Conservation (phyloP, 2,888 invertebrate genomes). For the Coleophora flavipennella region DNA sequence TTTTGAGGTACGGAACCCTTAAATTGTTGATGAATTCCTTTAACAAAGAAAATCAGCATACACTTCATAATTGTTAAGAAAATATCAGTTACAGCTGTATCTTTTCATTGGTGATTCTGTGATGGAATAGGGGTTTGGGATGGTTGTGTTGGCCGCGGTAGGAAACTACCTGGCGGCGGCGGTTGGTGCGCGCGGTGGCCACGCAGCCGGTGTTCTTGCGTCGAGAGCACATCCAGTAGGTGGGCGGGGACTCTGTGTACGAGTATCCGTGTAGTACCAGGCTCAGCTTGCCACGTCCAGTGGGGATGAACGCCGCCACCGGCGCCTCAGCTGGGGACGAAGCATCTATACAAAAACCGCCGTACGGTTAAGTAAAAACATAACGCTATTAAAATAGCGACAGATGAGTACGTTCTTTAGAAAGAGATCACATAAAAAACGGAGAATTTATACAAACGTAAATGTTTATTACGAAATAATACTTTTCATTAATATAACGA, state of each 20-base stretch:
- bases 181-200: conserved; percentile 46
- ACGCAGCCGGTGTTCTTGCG: conserved; percentile 28
- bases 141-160: conserved; percentile 41
- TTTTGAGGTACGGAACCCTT: too few species aligned
- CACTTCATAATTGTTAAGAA: too few species aligned
- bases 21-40: too few species aligned
- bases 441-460: conserved; percentile 17
- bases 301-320: conserved; percentile 39
- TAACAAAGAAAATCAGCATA: too few species aligned
- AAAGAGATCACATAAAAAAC: neutral
- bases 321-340: conserved; percentile 20
- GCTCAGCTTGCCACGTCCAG: conserved; percentile 37
- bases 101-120: conserved; percentile 40
- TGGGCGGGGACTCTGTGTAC: conserved; percentile 29
- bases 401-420: neutral
- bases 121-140: conserved; percentile 41
- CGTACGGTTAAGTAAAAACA: too few species aligned
- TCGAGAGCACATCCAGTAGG: conserved; percentile 43
- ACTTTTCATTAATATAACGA: conserved; percentile 60
- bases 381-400: too few species aligned
- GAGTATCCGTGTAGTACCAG: conserved; percentile 46
- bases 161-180: conserved; percentile 34
- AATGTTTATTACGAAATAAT: conserved; percentile 55
- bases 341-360: conserved; percentile 11
- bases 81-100: conserved; percentile 22